Conservation (phyloP, 2,888 invertebrate species). For the Stictocephala bisonia region DNA sequence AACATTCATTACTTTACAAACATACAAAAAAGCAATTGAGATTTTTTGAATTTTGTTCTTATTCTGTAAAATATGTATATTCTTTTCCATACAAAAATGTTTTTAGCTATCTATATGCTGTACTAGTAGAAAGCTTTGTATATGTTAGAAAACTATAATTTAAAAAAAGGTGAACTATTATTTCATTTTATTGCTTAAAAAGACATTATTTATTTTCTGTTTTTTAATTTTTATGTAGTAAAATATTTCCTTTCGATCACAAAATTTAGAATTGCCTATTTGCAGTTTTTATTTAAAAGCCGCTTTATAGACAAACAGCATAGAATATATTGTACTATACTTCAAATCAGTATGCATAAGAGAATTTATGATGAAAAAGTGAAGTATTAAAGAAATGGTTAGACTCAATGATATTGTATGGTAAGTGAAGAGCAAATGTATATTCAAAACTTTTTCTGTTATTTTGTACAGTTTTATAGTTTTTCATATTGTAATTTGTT, state of each 20-base stretch:
- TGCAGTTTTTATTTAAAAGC: too few species aligned
- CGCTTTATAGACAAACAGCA: too few species aligned
- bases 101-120: background rate
- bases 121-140: background rate
- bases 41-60: too few species aligned
- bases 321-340: too few species aligned
- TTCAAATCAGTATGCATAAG: too few species aligned
- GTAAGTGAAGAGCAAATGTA: too few species aligned
- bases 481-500: background rate
- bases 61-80: slow-evolving; percentile 17
- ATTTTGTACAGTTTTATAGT: background rate
- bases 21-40: background rate
- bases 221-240: background rate
- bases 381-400: too few species aligned
- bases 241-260: too few species aligned
- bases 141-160: background rate
- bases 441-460: too few species aligned
- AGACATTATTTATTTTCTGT: background rate
- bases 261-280: too few species aligned
- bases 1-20: background rate
- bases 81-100: background rate
- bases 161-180: background rate
- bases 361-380: too few species aligned
- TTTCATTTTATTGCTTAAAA: background rate
- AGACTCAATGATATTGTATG: too few species aligned